Evolutionary conservation across 2,113 vertebrate genomes (phyloP), one percentile per base, ranked within the genome.

Genomic region (Cyprinodon brontotheroides): DNA sequence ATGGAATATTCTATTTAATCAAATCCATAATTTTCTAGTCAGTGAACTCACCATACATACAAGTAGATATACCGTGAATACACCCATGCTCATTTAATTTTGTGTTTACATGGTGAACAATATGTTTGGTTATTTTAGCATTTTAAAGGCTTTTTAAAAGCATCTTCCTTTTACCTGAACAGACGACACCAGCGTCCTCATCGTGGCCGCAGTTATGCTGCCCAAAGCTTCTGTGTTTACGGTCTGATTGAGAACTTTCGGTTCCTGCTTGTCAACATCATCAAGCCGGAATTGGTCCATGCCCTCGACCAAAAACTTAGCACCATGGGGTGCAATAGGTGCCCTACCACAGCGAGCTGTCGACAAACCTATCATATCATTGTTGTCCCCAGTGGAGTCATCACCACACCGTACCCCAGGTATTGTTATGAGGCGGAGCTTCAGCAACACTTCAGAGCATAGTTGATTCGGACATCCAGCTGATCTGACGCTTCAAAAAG

Each of bases 141-240:
- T 13, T 61, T 36, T 14, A 61, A 36, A 4, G 22, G 22, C 14
- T n/a, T 2, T 13, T 4, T 4, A 4, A 37, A 61, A 37, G 12
- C 11, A 12, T 61, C 4, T 61, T 37, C 14, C 12, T 61, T n/a
- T 37, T 61, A 61, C 60, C 60, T 61, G 60, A 61, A 61, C 60
- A 61, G 60, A 61, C 4, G 11, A 61, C 60, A 65, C 64, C n/a
- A 45, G 40, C 64, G 6, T 65, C 64, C n/a, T 45, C 64, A 65
- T 40, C 0, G 8, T 65, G 64, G 11, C 1, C 0, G 45, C 64
- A 65, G 20, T 39, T 3, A 0, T 22, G 40, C 7, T 0, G 12
- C 20, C 41, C 64, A 2, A n/a, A 14, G 22, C 37, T 15, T 0
- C 0, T 3, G 10, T 29, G 11, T 12, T 1, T 3, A 45, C 64